Percentiles rank a stretch among this genome's conserved stretches.
These are phyloP conservation scores for Calycopis cecrops DNA, from an alignment of 1,140 invertebrate species.

Conservation along the genomic window DNA sequence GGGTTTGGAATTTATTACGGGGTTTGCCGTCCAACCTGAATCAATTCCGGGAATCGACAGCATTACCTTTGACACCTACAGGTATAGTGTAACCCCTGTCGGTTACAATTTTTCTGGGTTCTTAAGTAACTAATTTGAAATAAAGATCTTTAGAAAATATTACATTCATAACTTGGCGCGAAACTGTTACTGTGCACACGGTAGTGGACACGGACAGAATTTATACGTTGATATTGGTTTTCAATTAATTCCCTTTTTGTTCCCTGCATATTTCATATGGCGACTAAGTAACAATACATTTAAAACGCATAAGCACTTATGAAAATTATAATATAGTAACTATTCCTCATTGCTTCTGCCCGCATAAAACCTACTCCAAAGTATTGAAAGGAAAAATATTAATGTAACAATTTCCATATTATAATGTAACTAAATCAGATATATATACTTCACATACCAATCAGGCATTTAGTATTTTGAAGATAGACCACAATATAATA, in stretches of 20 bases:
- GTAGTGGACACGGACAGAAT: not conserved
- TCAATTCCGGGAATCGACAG: not conserved
- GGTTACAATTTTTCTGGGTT: not conserved
- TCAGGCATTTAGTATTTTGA: no score
- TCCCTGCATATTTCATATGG: not conserved
- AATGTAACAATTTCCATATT: no score
- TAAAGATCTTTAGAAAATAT: not conserved
- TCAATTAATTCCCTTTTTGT: conserved; percentile 1
- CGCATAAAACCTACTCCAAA: no score
- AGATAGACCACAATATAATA: no score
- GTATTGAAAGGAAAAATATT: not conserved
- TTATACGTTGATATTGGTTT: not conserved
- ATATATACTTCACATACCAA: no score
- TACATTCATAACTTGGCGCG: not conserved
- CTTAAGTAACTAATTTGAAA: not conserved
- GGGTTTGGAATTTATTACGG: no score
- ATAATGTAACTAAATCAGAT: no score
- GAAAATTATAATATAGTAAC: no score
- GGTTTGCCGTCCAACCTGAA: no score
- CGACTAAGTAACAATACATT: not conserved
- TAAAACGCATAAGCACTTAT: not conserved
- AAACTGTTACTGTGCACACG: not conserved
- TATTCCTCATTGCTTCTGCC: no score
- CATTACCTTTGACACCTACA: not conserved
- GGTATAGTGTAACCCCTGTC: not conserved